Percentiles rank a stretch among this genome's conserved stretches.
phyloP scores from a whole-genome alignment of 2,797 vertebrate species.

The Diceros bicornis region DNA sequence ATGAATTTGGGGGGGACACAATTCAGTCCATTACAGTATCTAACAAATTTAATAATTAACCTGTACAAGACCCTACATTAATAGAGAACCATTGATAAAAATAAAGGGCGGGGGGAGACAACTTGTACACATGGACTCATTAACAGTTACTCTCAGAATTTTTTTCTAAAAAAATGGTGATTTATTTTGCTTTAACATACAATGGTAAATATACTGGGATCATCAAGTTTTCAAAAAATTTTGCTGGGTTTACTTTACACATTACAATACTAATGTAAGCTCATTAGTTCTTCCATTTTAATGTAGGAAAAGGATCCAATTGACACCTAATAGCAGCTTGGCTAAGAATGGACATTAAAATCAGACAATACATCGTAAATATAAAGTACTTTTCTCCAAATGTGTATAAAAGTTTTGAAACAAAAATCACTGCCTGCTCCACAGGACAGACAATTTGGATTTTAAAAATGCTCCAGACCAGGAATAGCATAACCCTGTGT shows the following conservation, averaged over 20 bases:
- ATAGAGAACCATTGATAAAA: neutral
- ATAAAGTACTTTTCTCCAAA: conserved; percentile 89
- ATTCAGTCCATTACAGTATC: neutral
- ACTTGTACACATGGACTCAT: neutral
- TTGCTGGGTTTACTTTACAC: conserved; percentile 94
- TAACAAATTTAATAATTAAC: neutral
- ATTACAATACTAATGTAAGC: conserved; percentile 92
- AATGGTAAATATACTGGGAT: conserved; percentile 93
- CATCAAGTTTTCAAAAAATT: conserved; percentile 90
- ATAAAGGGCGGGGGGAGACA: neutral
- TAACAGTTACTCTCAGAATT: conserved; percentile 50
- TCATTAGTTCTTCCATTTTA: conserved; percentile 92
- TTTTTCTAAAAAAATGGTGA: conserved; percentile 91
- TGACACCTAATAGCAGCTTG: conserved; percentile 94
- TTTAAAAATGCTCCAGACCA: conserved; percentile 90
- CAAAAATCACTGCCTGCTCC: conserved; percentile 91
- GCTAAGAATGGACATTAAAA: conserved; percentile 91
- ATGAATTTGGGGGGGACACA: neutral
- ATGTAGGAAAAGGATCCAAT: conserved; percentile 92
- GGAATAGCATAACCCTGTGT: conserved; percentile 89
- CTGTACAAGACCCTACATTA: neutral
- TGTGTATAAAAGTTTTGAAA: conserved; percentile 90
- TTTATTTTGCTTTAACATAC: conserved; percentile 97
- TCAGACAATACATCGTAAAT: conserved; percentile 88
- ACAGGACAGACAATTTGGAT: conserved; percentile 93